A percentile compares a stretch with the other conserved stretches of the same genome.
phyloP scores from a whole-genome alignment of 2,797 vertebrate genomes.

The Otolemur crassicaudatus region DNA sequence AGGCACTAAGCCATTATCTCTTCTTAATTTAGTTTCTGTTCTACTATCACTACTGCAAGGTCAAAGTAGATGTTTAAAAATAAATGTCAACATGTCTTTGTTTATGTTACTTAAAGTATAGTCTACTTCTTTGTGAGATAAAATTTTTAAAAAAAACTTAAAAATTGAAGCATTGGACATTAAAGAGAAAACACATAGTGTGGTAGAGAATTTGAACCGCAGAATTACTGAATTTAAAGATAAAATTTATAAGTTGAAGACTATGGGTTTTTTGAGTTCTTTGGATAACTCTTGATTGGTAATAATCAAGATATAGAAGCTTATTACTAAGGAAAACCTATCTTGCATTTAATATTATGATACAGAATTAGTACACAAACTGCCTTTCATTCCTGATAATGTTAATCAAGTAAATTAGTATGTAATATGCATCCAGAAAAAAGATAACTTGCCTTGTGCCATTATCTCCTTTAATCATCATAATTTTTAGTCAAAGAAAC shows the following conservation, averaged over 20 bases:
- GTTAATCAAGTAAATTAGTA: constrained; percentile 35
- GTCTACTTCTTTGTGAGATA: background rate
- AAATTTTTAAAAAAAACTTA: background rate
- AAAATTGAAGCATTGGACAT: constrained; percentile 36
- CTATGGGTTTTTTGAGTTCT: background rate
- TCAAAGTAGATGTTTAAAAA: background rate
- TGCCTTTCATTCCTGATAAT: constrained; percentile 22
- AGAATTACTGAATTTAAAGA: constrained; percentile 48
- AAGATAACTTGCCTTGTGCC: background rate
- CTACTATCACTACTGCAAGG: background rate
- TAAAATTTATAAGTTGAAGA: constrained; percentile 6
- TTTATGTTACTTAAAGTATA: constrained; percentile 19
- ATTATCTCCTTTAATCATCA: background rate
- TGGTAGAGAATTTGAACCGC: constrained; percentile 26
- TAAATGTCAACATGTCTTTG: background rate
- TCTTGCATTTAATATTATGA: background rate
- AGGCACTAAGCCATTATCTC: background rate
- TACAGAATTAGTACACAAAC: background rate
- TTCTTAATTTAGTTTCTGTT: constrained; percentile 51
- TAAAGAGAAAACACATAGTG: background rate
- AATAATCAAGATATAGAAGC: background rate
- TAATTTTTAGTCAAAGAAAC: background rate
- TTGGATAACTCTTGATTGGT: background rate
- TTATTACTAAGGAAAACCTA: background rate
- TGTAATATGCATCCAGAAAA: background rate